phyloP scores from a whole-genome alignment of 2,113 vertebrate genomes.

The Pungitius pungitius region DNA sequence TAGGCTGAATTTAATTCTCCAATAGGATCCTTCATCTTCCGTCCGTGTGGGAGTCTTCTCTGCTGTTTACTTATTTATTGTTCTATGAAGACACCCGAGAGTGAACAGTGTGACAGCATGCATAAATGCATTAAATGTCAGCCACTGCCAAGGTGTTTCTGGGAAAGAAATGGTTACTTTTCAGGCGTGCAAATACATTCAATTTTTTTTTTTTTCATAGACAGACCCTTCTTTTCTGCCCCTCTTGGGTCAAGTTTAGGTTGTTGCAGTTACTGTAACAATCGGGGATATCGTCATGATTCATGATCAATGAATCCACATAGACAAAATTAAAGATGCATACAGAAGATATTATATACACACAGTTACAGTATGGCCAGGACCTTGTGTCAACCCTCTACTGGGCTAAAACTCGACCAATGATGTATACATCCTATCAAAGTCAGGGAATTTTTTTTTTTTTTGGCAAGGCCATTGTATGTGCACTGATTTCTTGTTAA shows the following conservation, averaged over 20 bases:
- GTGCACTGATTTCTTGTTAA: neutral
- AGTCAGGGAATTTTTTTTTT: neutral
- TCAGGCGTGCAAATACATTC: neutral
- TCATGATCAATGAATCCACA: too few relatives aligned
- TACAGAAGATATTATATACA: too few relatives aligned
- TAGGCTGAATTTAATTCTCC: conserved; percentile 53
- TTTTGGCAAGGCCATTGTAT: neutral
- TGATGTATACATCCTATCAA: neutral
- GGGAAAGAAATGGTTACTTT: neutral
- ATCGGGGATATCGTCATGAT: neutral
- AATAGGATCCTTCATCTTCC: conserved; percentile 13
- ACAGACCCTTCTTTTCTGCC: neutral
- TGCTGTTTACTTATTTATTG: conserved; percentile 67
- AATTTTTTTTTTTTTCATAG: neutral
- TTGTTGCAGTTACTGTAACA: neutral
- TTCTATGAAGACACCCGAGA: conserved; percentile 30
- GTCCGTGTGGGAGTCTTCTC: neutral
- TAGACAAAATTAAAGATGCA: too few relatives aligned
- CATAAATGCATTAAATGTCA: conserved; percentile 39
- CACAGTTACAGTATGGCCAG: neutral
- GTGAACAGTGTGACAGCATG: conserved; percentile 34
- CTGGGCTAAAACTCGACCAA: neutral
- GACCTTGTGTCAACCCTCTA: neutral
- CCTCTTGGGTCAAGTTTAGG: neutral
- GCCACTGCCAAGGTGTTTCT: neutral